Conservation (phyloP, 2,888 invertebrate species). For the Eutolmus rufibarbis region DNA sequence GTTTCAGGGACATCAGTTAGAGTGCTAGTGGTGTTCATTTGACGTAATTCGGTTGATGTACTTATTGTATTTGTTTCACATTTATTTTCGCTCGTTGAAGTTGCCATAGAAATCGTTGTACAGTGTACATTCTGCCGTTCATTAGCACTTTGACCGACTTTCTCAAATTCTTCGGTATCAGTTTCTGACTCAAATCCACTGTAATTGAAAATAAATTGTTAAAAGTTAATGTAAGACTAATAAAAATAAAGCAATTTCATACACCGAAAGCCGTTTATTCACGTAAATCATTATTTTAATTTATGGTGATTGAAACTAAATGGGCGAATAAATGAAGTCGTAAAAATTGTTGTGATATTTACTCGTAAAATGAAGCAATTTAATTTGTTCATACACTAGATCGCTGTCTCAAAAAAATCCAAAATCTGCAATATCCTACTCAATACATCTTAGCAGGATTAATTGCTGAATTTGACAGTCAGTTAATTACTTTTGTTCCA, state of each 20-base stretch:
- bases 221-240: not conserved
- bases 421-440: too few relatives aligned
- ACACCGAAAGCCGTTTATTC: not conserved
- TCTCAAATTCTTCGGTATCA: constrained; percentile 84
- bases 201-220: constrained; percentile 50
- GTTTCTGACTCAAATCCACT: constrained; percentile 83
- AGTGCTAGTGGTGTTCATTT: constrained; percentile 51
- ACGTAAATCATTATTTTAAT: not conserved
- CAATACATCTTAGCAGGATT: too few relatives aligned
- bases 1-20: constrained; percentile 55
- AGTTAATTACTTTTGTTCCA: too few relatives aligned
- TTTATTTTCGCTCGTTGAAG: constrained; percentile 53
- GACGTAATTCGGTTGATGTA: constrained; percentile 39
- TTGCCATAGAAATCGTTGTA: constrained; percentile 50
- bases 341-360: not conserved
- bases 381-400: too few relatives aligned
- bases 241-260: too few relatives aligned
- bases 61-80: constrained; percentile 32
- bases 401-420: too few relatives aligned
- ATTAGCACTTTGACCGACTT: constrained; percentile 71
- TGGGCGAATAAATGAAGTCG: not conserved
- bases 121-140: constrained; percentile 62
- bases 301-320: not conserved
- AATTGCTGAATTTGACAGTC: too few relatives aligned
- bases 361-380: not conserved